Base-by-base conservation (phyloP, 2,888 invertebrate species). In the Limnephilus lunatus region DNA sequence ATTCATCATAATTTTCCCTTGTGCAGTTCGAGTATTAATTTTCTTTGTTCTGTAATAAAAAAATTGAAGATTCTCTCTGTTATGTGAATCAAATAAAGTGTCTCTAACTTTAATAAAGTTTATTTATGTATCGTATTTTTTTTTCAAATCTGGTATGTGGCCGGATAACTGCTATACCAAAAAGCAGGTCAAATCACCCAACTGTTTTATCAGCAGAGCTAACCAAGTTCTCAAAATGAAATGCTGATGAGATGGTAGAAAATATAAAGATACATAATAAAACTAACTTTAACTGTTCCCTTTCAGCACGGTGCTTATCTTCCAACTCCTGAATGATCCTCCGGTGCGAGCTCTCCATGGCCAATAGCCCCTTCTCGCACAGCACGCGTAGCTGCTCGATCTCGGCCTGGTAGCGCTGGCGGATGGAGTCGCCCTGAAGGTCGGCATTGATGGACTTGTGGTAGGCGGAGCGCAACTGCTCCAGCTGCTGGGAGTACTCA, bases 301-400 rank as follows among this genome's bases (percentile, higher is more conserved):
- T 96, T 95, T 99, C 99, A 93, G 97, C 97, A 92, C 98, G 97
- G 95, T 99, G 99, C 94, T 98, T 98, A 94, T 98, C 98, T 94
- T 99, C 98, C 96, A 99, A 96, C 95, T 99, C 99, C 90, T 98
- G 97, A 94, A 99, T 97, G 94, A 98, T 97, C 93, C 98, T 97
- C 83, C 98, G 97, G 95, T 99, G 98, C 94, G 98, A 98, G 94
- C 98, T 98, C 95, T 99, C 98, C 98, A 98, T 98, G 81, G 98
- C 98, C 94, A 98, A 96, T 94, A 99, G 96, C 85, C 99, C 99
- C 95, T 98, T 98, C 95, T 99, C 99, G 95, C 98, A 98, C 92
- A 99, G 96, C 94, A 97, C 98, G 96, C 98, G 97, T 93, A 99
- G 96, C 95, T 98, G 98, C 95, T 98, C 98, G 94, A 99, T 98